Evolutionary conservation across 1,140 invertebrate genomes (phyloP).

Genomic region (Sycophila sp.): DNA sequence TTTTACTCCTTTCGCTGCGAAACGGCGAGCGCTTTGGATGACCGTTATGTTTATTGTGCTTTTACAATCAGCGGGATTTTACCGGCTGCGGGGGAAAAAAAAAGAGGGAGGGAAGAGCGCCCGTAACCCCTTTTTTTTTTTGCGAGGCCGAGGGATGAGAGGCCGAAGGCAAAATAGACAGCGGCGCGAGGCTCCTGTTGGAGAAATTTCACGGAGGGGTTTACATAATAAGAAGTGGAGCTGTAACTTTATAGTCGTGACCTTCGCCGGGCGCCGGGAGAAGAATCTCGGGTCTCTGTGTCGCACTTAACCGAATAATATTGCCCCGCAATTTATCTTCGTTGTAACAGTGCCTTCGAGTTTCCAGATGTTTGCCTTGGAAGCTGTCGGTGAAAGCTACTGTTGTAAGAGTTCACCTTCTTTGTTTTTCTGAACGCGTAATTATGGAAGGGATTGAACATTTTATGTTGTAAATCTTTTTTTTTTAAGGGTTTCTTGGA

Average conservation of each 20-base stretch:
- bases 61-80: slow-evolving; percentile 26
- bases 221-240: slow-evolving; percentile 37
- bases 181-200: neutral
- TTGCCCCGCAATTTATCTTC: slow-evolving; percentile 9
- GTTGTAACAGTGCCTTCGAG: neutral
- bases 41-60: slow-evolving; percentile 28
- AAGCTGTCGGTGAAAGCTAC: neutral
- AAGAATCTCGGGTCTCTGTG: no score
- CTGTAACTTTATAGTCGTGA: slow-evolving; percentile 35
- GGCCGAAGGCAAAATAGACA: slow-evolving; percentile 30
- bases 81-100: slow-evolving; percentile 3
- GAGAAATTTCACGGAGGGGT: slow-evolving; percentile 23
- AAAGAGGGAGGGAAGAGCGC: no score
- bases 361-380: neutral
- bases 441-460: no score
- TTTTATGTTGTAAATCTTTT: no score
- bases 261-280: neutral
- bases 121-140: slow-evolving; percentile 31
- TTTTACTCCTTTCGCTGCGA: neutral
- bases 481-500: no score
- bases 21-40: slow-evolving; percentile 4
- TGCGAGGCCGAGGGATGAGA: slow-evolving; percentile 18
- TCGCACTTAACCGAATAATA: slow-evolving; percentile 10
- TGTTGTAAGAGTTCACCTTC: slow-evolving; percentile 2
- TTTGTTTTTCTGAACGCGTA: no score